Percentiles rank a stretch among this genome's conserved stretches.
These are phyloP conservation scores for Xiphophorus hellerii DNA, from an alignment of 2,113 vertebrate species.

Conservation along the genomic window DNA sequence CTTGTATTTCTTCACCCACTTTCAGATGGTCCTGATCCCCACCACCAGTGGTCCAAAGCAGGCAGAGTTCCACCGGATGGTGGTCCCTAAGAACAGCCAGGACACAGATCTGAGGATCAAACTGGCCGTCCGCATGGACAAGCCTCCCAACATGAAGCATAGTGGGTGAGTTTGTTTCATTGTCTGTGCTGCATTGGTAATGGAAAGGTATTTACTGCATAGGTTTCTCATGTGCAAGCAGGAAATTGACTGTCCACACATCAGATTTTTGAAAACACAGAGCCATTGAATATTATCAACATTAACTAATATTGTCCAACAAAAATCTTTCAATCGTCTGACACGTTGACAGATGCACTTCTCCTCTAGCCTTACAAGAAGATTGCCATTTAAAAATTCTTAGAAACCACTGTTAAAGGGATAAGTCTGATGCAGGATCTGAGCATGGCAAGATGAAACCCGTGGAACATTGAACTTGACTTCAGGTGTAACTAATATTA, in stretches of 20 bases:
- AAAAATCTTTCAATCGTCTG: too few species aligned
- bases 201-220: not conserved
- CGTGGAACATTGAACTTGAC: too few species aligned
- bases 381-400: too few species aligned
- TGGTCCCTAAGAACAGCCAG: constrained; percentile 93
- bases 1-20: constrained; percentile 2
- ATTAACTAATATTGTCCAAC: too few species aligned
- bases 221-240: not conserved
- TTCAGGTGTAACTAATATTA: too few species aligned
- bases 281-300: too few species aligned
- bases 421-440: not conserved
- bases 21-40: constrained; percentile 91
- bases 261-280: too few species aligned
- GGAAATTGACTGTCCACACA: too few species aligned
- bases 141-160: constrained; percentile 97
- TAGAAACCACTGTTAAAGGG: too few species aligned
- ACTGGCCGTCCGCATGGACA: constrained; percentile 95
- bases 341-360: too few species aligned
- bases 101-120: constrained; percentile 94
- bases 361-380: too few species aligned
- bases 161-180: constrained; percentile 85
- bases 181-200: not conserved
- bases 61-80: constrained; percentile 93
- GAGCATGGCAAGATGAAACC: not conserved
- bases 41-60: constrained; percentile 92